phyloP scores from a whole-genome alignment of 2,888 invertebrate genomes.

The Lycaena phlaeas region DNA sequence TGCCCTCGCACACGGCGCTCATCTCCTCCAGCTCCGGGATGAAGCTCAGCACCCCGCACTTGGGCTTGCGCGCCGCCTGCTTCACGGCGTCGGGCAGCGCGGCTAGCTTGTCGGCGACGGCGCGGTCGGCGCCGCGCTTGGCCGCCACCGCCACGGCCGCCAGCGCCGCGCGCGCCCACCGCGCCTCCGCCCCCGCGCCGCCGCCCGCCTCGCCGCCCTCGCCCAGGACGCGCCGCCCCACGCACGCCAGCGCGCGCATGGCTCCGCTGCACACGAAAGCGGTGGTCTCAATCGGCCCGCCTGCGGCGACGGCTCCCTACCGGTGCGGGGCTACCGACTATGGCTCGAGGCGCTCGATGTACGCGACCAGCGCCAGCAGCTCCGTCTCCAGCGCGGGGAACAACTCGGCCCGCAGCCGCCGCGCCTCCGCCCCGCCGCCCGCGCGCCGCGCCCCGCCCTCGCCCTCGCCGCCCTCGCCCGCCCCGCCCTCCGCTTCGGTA shows the following conservation, averaged over 20 bases:
- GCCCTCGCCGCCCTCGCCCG: conserved; percentile 28
- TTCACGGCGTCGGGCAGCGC: conserved; percentile 79
- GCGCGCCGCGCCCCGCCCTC: conserved; percentile 28
- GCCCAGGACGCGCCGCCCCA: conserved; percentile 95
- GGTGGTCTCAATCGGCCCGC: too few species aligned
- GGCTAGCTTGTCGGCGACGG: conserved; percentile 87
- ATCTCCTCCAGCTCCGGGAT: conserved; percentile 93
- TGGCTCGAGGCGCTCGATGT: conserved; percentile 90
- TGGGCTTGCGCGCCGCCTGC: conserved; percentile 71
- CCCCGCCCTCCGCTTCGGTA: conserved; percentile 24
- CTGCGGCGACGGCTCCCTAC: too few species aligned
- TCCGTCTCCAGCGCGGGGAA: conserved; percentile 92
- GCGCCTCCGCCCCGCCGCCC: conserved; percentile 80
- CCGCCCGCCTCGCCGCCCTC: conserved; percentile 83
- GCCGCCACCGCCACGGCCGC: conserved; percentile 50
- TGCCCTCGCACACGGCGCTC: conserved; percentile 87
- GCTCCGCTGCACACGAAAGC: conserved; percentile 91
- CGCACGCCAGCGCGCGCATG: conserved; percentile 92
- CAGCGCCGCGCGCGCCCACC: conserved; percentile 46
- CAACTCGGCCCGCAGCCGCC: conserved; percentile 89
- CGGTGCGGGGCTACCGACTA: conserved; percentile 78
- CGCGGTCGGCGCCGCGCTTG: conserved; percentile 84
- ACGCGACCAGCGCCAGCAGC: conserved; percentile 86
- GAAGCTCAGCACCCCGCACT: conserved; percentile 92
- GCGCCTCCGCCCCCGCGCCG: conserved; percentile 75